Conservation (phyloP, 2,113 vertebrate species). For the Lepus europaeus region DNA sequence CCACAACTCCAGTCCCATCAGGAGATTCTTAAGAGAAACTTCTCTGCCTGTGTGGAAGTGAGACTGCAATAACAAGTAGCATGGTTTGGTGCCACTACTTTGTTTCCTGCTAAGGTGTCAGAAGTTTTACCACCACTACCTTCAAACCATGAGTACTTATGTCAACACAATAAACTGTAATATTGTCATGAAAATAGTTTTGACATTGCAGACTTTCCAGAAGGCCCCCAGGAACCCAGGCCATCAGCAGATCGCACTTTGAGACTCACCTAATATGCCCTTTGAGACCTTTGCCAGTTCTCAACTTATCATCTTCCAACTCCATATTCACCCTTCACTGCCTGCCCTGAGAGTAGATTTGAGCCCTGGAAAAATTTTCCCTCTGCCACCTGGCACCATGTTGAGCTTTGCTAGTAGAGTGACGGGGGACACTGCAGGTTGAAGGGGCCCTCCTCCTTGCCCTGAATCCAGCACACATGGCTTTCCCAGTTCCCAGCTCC, state of each 20-base stretch:
- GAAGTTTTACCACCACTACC: background rate
- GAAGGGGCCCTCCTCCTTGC: background rate
- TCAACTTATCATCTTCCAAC: background rate
- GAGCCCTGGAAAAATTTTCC: background rate
- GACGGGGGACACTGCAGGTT: background rate
- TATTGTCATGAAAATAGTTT: background rate
- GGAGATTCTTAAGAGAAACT: too few relatives aligned
- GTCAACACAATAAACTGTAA: background rate
- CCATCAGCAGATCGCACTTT: background rate
- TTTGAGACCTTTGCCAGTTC: background rate
- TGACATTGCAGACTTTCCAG: background rate
- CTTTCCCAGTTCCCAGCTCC: background rate
- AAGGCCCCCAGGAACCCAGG: background rate
- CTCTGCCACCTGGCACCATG: background rate
- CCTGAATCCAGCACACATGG: background rate
- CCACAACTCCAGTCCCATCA: too few relatives aligned
- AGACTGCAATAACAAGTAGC: background rate
- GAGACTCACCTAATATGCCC: background rate
- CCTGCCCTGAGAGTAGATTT: background rate
- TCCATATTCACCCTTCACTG: constrained; percentile 26
- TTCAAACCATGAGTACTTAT: background rate
- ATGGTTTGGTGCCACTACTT: background rate
- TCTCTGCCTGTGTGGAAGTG: too few relatives aligned
- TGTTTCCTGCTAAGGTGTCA: constrained; percentile 12
- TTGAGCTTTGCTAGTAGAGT: background rate